Evolutionary conservation across 2,888 invertebrate species (phyloP), one percentile per base, ranked within the genome.

Genomic region (Beris morrisii): DNA sequence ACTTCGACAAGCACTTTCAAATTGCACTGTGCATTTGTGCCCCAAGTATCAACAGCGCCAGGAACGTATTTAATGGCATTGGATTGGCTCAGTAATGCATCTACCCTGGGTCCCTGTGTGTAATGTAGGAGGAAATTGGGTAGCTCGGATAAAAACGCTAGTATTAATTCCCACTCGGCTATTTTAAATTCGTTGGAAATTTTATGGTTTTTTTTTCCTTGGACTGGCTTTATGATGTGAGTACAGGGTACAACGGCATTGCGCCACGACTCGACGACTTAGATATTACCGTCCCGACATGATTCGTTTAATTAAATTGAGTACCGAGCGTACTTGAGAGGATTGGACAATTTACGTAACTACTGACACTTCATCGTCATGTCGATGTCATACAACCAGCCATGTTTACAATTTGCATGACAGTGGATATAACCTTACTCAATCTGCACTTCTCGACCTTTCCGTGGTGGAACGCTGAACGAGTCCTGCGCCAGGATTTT

Each of bases 221-320:
- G 9, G 9, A 7, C 30, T 32, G 12, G 31, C n/a, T 43, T 61
- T 22, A 3, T n/a, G 5, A 32, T 38, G 43, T 50, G 22, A 50
- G 13, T 32, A 50, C 50, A 22, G 38, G 31, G 13, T 50, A 43
- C 22, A 59, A 61, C 9, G 59, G 22, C 48, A 59, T 22, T 22
- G 22, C 22, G 22, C 22, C 22, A 59, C 31, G 30, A 30, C 31
- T 59, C 12, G 46, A 48, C 32, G 38, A 38, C 38, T 38, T 38
- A 9, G 38, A 9, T 38, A 38, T 38, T 61, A 61, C 50, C 61
- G 50, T 38, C 32, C 22, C 52, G 61, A 52, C 52, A 61, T 46
- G 61, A 50, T 38, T 50, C 32, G 50, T 61, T 61, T 61, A 61
- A 61, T 61, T 61, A 61, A 61, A 15, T 50, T 50, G 61, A 61